Base-by-base conservation (phyloP, 2,888 invertebrate genomes). In the Eurytoma adleriae region DNA sequence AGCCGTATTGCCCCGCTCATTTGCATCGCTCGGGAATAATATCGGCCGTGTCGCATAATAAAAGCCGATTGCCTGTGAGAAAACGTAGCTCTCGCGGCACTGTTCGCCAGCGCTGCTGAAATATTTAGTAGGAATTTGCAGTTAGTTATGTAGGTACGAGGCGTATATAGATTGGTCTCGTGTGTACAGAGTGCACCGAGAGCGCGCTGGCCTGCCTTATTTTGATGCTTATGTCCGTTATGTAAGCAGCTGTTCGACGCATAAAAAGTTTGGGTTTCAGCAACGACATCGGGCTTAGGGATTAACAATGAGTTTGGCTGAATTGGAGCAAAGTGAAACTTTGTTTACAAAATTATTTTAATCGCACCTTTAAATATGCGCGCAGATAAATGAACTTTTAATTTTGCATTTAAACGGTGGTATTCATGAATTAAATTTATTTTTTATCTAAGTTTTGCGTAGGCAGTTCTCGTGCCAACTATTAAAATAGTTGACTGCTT, bases 21-120 rank as follows among this genome's bases (percentile, higher is more conserved):
- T 62, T 62, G 62, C 70, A 70, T 70, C 48, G 70, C 57, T 18
- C n/a, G 69, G 20, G 14, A 18, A 40, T 40, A 54, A n/a, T n/a
- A 54, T 54, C 54, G 54, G 14, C 16, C 54, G 54, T n/a, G n/a
- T 54, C 54, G 54, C 54, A 54, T 54, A 40, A 40, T 40, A 54
- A n/a, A 54, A 14, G n/a, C n/a, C 54, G 54, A 54, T 54, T 14
- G 54, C 4, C 16, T n/a, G 18, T 30, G 48, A 64, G 40, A 64
- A 61, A 24, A 27, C 14, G 59, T 14, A 7, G 30, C 12, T 24
- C 27, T 13, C 14, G 20, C 24, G 27, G 24, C 20, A 61, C 57
- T 20, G 30, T 30, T 30, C 30, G 40, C 10, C 40, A 7, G 40
- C 1, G 12, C 64, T 64, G 48, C 48, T 64, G 64, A 64, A 64